Base-by-base conservation (phyloP, 2,888 invertebrate species). In the Eurois occulta region DNA sequence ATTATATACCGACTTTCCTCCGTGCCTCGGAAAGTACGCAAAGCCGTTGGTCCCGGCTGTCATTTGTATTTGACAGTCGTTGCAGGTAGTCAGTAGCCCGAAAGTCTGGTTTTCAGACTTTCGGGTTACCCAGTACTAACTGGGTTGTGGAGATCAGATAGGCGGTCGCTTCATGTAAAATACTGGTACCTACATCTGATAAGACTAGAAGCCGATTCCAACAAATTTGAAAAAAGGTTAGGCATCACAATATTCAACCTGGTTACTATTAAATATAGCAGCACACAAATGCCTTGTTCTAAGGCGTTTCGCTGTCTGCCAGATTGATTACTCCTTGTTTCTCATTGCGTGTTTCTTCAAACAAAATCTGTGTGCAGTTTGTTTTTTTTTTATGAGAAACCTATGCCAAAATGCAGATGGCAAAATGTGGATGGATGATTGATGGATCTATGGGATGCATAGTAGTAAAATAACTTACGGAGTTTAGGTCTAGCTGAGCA, bases 401-500 rank as follows among this genome's bases (percentile, higher is more conserved):
- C 11, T 62, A 2, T 38, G 6, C 7, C 38, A 24, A 64, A 64
- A 64, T 62, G 10, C 11, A 35, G 60, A 21, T 21, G 21, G 2
- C 38, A 21, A 32, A 28, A 71, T 35, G 35, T 35, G 4, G 35
- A 35, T 38, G n/a, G n/a, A n/a, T n/a, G n/a, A n/a, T n/a, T n/a
- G n/a, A n/a, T n/a, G n/a, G n/a, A n/a, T n/a, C n/a, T n/a, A n/a
- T n/a, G n/a, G n/a, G n/a, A n/a, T n/a, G n/a, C n/a, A n/a, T n/a
- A n/a, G n/a, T n/a, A n/a, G n/a, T n/a, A n/a, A 11, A 41, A 11
- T 0, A 7, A 97, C 98, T 98, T 96, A 99, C 99, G 99, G 85
- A 98, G 95, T 91, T 98, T 98, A 16, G 98, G 97, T 80, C 99
- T 97, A 85, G 98, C 97, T 1, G 97, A 97, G 95, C 99, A 99